Evolutionary conservation across 2,113 vertebrate genomes (phyloP), one percentile per base, ranked within the genome.

Genomic region (Gavialis gangeticus): DNA sequence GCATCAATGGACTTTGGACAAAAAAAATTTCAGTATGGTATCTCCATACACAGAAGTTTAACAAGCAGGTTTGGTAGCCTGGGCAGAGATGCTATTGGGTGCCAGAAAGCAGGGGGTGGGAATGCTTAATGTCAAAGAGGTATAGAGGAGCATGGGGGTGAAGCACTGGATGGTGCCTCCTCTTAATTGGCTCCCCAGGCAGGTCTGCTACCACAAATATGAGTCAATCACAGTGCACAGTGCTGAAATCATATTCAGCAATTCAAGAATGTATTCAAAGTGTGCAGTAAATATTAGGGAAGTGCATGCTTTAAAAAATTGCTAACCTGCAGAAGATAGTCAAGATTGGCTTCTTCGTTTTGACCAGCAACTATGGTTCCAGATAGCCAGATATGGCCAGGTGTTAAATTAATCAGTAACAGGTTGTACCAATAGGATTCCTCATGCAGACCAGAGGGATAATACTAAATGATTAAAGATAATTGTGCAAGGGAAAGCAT

Each of bases 261-360:
- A 22, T 37, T 27, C 27, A 28, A 66, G 28, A 15, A 66, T 28
- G n/a, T n/a, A 16, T n/a, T 66, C 28, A 66, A 62, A 28, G 84
- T 94, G 91, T 93, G 76, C 55, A 88, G 25, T 55, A 28, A 85
- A 69, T 59, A 73, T 85, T 88, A 71, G 87, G 76, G 91, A 86
- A 90, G 27, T 56, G 28, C 60, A 15, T 6, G 28, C 60, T 91
- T 83, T 92, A 85, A 24, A 92, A 91, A 27, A 62, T 81, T 75
- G 24, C 86, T 89, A 34, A 80, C 54, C 79, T 5, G 2, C 56
- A 92, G 91, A 73, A 86, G 90, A 54, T 88, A 94, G 92, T 67
- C 54, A 71, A 85, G 66, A n/a, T 85, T 30, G 10, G 75, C 27
- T n/a, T 57, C 56, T 92, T 75, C 62, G 17, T 76, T 83, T 88